Percentiles rank a stretch among this genome's conserved stretches.
Evolutionary conservation across 2,113 vertebrate genomes (phyloP).

Genomic region (Rhegmatorhina hoffmannsi): DNA sequence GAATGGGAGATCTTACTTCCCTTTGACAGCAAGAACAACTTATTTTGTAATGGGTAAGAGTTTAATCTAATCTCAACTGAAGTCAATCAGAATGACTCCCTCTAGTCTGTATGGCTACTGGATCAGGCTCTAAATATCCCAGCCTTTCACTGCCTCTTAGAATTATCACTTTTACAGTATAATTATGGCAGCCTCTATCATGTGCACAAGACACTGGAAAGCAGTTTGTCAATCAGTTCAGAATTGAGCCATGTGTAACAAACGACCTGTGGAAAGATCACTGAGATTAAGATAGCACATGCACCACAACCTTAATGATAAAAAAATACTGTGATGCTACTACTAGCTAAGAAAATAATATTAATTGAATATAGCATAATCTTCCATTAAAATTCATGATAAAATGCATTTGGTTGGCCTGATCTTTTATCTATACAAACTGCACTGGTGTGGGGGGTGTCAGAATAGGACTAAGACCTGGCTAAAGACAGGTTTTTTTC

Average conservation of each 20-base stretch:
- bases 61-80: background rate
- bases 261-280: background rate
- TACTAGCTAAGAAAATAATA: background rate
- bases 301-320: background rate
- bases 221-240: background rate
- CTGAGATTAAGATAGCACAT: background rate
- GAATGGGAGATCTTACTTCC: background rate
- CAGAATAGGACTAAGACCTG: background rate
- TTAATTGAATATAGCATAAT: background rate
- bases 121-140: background rate
- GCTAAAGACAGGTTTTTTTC: background rate
- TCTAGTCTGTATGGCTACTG: background rate
- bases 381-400: background rate
- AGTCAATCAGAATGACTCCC: background rate
- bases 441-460: background rate
- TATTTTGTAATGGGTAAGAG: background rate
- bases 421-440: background rate
- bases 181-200: background rate
- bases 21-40: background rate
- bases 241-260: background rate
- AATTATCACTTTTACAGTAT: background rate
- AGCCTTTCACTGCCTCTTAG: background rate
- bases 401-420: background rate
- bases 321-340: background rate
- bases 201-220: background rate